Conservation (phyloP, 2,797 vertebrate species). For the Morelia viridis region DNA sequence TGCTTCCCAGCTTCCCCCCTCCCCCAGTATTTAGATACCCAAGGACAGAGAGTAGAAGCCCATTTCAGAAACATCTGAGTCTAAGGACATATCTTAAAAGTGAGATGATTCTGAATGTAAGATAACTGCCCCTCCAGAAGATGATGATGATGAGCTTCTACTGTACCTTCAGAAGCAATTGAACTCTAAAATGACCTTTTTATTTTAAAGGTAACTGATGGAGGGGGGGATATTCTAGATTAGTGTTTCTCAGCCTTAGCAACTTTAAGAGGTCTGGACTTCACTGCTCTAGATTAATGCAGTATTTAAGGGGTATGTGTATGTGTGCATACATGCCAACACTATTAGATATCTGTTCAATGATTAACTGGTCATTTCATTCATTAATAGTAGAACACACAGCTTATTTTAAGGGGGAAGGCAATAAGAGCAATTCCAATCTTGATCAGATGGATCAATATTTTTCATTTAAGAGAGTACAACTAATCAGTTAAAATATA, state of each 20-base stretch:
- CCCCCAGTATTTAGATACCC: slow-evolving; percentile 6
- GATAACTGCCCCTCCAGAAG: too few species aligned
- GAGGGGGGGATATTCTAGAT: not conserved
- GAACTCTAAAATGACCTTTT: not conserved
- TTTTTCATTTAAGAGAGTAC: too few species aligned
- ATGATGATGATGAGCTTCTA: not conserved
- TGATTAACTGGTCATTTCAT: not conserved
- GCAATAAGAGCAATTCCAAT: too few species aligned
- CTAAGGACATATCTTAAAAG: too few species aligned
- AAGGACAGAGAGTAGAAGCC: too few species aligned
- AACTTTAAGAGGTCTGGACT: not conserved
- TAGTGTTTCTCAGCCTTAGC: not conserved
- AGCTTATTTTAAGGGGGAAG: too few species aligned
- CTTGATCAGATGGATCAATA: too few species aligned
- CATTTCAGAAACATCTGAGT: too few species aligned
- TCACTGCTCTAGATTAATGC: not conserved
- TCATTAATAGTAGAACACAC: not conserved
- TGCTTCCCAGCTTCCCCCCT: not conserved
- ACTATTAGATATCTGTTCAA: not conserved
- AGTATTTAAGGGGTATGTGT: not conserved
- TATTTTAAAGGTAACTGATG: not conserved
- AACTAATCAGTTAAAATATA: too few species aligned
- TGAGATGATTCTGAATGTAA: too few species aligned
- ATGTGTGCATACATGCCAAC: not conserved
- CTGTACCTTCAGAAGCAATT: not conserved